phyloP scores from a whole-genome alignment of 2,888 invertebrate species.

The Ferdinandea cuprea region DNA sequence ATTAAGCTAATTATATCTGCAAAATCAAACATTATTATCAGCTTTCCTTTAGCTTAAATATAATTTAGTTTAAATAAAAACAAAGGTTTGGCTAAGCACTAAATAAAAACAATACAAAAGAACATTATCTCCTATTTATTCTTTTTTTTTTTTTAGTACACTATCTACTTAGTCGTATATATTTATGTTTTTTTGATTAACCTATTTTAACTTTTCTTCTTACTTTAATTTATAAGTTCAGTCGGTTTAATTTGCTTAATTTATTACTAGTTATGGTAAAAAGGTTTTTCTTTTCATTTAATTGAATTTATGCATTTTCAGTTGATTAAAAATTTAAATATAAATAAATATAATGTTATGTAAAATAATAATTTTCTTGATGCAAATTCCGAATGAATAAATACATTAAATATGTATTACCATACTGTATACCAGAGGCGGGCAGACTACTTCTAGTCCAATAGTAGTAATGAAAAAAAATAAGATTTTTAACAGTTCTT shows the following conservation, averaged over 20 bases:
- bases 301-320: neutral
- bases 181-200: constrained; percentile 21
- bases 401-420: too few relatives aligned
- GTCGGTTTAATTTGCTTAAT: constrained; percentile 54
- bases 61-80: constrained; percentile 19
- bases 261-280: constrained; percentile 32
- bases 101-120: constrained; percentile 17
- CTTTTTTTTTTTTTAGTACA: constrained; percentile 47
- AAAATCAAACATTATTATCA: constrained; percentile 23
- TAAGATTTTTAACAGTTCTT: too few relatives aligned
- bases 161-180: constrained; percentile 65
- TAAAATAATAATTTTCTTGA: too few relatives aligned
- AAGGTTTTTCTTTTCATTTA: neutral
- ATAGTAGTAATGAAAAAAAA: too few relatives aligned
- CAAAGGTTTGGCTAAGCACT: constrained; percentile 52
- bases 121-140: constrained; percentile 8
- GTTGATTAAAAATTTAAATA: too few relatives aligned
- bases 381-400: too few relatives aligned
- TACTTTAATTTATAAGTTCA: constrained; percentile 53
- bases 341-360: too few relatives aligned
- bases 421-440: too few relatives aligned
- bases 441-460: too few relatives aligned
- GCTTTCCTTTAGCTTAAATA: constrained; percentile 5
- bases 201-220: constrained; percentile 17
- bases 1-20: constrained; percentile 62